Evolutionary conservation across 2,888 invertebrate genomes (phyloP), one percentile per base, ranked within the genome.

Genomic region (Galeopsomyia nigrocyanea): DNA sequence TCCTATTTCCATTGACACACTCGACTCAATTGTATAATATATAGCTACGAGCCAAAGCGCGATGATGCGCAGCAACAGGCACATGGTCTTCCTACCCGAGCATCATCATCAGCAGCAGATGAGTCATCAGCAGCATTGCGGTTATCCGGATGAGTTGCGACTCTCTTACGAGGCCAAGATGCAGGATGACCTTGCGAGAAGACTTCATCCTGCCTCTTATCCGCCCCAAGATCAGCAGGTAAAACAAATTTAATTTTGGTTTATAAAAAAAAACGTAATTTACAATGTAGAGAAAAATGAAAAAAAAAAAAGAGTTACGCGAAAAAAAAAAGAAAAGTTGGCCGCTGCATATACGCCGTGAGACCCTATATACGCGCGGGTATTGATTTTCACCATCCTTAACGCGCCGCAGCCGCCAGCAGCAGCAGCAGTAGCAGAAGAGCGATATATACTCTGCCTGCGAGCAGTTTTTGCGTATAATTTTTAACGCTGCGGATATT

Each of bases 51-150:
- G 80, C 55, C 82, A 83, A 75, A 83, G 80, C 73, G 70, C 79
- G 9, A 76, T 80, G 62, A 78, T 80, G 71, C 85, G 83, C 19
- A 81, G 80, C 50, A 82, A 84, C 46, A 81, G 85, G 58, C 85
- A 86, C 74, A 83, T 85, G 77, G 82, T 84, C 69, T 83, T 84
- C 78, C 78, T 86, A 53, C 75, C 75, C 60, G 63, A 75, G 68
- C 72, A 77, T 16, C 72, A 68, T 21, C 75, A 72, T 26, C 55
- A 55, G 6, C 67, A 64, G 9, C 60, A 50, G 75, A 79, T 78
- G 61, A 75, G 75, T 73, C 75, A 70, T 80, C 58, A 79, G 74
- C 61, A 78, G 51, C 79, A 79, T 60, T 81, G 81, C 58, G 74
- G 64, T 55, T 73, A 68, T 56, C 74, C 55, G 31, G 71, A 7